Percentiles rank a stretch among this genome's conserved stretches.
These are phyloP conservation scores for Yponomeuta evonymella DNA, from an alignment of 2,888 invertebrate genomes.

Conservation along the genomic window DNA sequence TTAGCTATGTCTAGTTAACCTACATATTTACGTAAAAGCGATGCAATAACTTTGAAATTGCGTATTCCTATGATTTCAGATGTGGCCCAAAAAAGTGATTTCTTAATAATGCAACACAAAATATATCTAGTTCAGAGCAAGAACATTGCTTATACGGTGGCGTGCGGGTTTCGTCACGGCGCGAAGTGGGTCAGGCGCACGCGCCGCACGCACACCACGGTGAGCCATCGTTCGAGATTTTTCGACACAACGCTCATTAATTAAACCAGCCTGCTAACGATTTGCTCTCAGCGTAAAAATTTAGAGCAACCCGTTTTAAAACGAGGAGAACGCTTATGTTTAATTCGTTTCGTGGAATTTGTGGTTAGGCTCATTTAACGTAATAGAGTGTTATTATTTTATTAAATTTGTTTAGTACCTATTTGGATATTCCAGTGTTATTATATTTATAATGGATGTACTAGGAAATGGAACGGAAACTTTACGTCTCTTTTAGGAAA, in stretches of 20 bases:
- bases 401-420: too few species aligned
- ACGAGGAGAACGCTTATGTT: not conserved
- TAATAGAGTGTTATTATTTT: too few species aligned
- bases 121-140: conserved; percentile 5
- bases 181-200: conserved; percentile 51
- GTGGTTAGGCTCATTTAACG: not conserved
- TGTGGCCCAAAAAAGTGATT: not conserved
- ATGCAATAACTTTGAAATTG: not conserved
- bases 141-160: conserved; percentile 21
- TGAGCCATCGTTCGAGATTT: conserved; percentile 43
- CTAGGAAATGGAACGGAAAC: too few species aligned
- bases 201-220: conserved; percentile 15
- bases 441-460: too few species aligned
- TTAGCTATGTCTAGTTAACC: too few species aligned
- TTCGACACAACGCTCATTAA: conserved; percentile 41
- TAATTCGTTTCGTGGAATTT: not conserved
- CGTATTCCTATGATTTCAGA: not conserved
- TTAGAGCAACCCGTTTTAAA: not conserved
- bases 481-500: too few species aligned
- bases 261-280: conserved; percentile 4
- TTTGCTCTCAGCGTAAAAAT: not conserved
- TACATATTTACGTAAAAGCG: not conserved
- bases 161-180: conserved; percentile 46
- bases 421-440: too few species aligned
- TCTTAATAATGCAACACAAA: not conserved